Percentiles rank a stretch among this genome's conserved stretches.
phyloP scores from a whole-genome alignment of 2,797 vertebrate species.

The Vespertilio murinus region DNA sequence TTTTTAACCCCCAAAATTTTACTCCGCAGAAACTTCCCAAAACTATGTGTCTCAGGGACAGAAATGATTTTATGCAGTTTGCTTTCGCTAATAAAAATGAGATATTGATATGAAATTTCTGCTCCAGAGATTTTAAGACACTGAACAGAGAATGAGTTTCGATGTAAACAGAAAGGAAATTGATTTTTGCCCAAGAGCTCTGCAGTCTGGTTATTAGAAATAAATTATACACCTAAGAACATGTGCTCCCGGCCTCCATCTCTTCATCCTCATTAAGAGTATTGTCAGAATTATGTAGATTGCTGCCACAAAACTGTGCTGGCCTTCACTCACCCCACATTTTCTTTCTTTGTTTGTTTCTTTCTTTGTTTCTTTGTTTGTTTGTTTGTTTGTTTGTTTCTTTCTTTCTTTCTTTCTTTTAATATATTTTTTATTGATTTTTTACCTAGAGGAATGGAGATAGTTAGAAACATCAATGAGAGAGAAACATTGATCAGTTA shows the following conservation, averaged over 20 bases:
- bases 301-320: accelerated
- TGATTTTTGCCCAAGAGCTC: constrained; percentile 41
- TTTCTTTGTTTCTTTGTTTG: too few relatives aligned
- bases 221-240: constrained; percentile 46
- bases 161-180: constrained; percentile 52
- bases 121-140: constrained; percentile 24
- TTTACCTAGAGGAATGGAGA: too few relatives aligned
- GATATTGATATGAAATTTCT: constrained; percentile 9
- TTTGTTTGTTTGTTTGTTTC: too few relatives aligned
- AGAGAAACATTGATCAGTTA: too few relatives aligned
- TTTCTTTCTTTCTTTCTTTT: too few relatives aligned
- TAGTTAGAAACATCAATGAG: too few relatives aligned
- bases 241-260: background rate
- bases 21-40: background rate
- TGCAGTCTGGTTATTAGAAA: constrained; percentile 37
- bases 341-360: too few relatives aligned
- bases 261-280: background rate
- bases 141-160: background rate
- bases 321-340: background rate
- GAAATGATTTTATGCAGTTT: background rate
- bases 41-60: background rate
- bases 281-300: background rate
- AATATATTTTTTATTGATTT: too few relatives aligned
- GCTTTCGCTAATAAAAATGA: constrained; percentile 44
- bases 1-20: background rate